These are phyloP conservation scores for Muscicapa adusta DNA, from an alignment of 2,113 vertebrate species.

Conservation along the genomic window DNA sequence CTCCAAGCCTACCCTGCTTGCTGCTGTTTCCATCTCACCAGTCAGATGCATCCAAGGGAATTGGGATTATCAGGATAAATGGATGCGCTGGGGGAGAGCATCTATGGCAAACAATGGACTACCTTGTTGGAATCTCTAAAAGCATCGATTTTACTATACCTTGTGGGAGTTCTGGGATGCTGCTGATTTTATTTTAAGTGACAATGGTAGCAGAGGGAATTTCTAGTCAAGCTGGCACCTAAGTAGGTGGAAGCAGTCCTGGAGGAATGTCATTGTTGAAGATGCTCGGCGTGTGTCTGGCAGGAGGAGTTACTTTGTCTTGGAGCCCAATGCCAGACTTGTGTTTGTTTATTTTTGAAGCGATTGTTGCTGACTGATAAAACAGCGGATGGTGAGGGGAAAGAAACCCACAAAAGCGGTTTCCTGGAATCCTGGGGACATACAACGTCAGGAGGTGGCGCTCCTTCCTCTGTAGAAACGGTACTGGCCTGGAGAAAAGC, in stretches of 20 bases:
- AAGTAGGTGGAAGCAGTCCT: not conserved
- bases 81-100: not conserved
- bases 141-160: rapidly evolving
- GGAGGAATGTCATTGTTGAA: not conserved
- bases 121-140: not conserved
- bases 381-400: not conserved
- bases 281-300: rapidly evolving
- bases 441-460: constrained; percentile 24
- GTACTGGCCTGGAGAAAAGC: not conserved
- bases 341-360: not conserved
- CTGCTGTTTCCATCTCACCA: not conserved
- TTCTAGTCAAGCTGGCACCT: not conserved
- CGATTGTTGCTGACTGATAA: not conserved
- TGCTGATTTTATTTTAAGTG: not conserved
- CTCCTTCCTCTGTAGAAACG: not conserved
- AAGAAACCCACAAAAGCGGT: rapidly evolving
- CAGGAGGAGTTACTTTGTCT: not conserved
- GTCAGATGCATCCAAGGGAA: not conserved
- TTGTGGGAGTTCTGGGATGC: not conserved
- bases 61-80: not conserved
- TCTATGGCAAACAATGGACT: rapidly evolving
- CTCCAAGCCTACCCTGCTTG: not conserved
- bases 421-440: not conserved
- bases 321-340: not conserved
- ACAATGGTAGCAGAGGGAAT: not conserved